These are phyloP conservation scores for Rhagonycha fulva DNA, from an alignment of 2,888 invertebrate genomes.

Conservation along the genomic window DNA sequence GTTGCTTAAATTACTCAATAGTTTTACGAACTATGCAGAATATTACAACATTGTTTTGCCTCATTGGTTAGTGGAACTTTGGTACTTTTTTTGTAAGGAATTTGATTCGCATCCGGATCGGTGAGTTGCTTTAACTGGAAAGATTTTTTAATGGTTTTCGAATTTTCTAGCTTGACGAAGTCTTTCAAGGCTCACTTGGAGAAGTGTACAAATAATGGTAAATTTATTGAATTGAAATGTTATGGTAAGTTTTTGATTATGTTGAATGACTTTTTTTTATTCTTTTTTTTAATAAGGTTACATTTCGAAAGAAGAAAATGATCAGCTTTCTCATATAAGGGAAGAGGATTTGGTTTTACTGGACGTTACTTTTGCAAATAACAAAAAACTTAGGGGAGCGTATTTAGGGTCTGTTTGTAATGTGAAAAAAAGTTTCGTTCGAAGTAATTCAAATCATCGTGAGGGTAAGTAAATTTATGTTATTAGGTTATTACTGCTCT, in stretches of 20 bases:
- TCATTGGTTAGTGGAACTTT: conserved; percentile 65
- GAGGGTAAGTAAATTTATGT: neutral
- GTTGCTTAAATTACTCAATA: conserved; percentile 60
- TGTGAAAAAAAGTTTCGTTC: neutral
- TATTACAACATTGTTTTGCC: conserved; percentile 64
- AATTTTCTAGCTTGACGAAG: neutral
- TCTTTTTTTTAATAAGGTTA: conserved; percentile 30
- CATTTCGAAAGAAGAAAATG: conserved; percentile 30
- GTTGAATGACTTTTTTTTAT: neutral
- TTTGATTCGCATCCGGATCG: neutral
- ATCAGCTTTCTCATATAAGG: conserved; percentile 26
- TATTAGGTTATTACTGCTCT: too few species aligned
- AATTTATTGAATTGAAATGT: conserved; percentile 5
- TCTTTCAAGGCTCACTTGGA: neutral
- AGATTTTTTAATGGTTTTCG: neutral
- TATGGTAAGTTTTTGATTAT: conserved; percentile 7
- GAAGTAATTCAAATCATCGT: neutral
- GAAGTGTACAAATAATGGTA: neutral
- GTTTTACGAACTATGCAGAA: conserved; percentile 61
- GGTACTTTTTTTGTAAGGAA: conserved; percentile 52
- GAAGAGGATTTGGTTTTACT: conserved; percentile 38
- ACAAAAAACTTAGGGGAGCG: neutral
- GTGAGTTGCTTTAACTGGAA: neutral
- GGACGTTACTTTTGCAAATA: conserved; percentile 30
- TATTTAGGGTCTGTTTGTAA: conserved; percentile 16